Evolutionary conservation across 2,113 vertebrate genomes (phyloP).

Genomic region (Plestiodon gilberti): DNA sequence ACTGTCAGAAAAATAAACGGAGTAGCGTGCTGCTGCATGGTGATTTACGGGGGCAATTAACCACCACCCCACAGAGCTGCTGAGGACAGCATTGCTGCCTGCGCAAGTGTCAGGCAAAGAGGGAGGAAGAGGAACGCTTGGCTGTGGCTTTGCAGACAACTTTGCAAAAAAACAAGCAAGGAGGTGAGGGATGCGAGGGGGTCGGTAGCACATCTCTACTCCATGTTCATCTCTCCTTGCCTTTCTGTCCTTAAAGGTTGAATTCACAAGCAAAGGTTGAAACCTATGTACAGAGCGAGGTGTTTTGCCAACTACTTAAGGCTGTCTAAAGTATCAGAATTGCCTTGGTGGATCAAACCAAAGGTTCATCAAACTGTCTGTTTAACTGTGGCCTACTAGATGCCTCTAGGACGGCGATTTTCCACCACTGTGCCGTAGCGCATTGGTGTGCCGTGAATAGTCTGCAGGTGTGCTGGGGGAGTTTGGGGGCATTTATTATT

Average conservation of each 20-base stretch:
- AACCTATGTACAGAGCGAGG: not conserved
- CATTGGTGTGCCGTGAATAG: too few species aligned
- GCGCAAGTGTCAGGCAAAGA: conserved; percentile 75
- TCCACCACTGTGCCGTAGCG: too few species aligned
- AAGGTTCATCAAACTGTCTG: not conserved
- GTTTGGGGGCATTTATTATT: too few species aligned
- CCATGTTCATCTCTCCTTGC: not conserved
- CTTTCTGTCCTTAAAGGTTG: rapidly evolving
- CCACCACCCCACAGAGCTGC: conserved; percentile 92
- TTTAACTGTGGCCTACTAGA: not conserved
- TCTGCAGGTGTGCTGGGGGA: too few species aligned
- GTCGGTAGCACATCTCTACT: not conserved
- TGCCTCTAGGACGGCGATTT: too few species aligned
- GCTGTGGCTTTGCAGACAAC: conserved; percentile 72
- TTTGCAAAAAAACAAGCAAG: conserved; percentile 69
- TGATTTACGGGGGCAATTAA: conserved; percentile 99
- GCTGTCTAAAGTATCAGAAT: not conserved
- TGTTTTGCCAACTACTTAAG: not conserved
- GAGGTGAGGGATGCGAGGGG: conserved; percentile 33
- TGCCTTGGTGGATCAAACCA: not conserved
- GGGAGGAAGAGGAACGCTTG: conserved; percentile 61
- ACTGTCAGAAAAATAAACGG: conserved; percentile 99
- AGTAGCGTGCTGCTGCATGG: conserved; percentile 82
- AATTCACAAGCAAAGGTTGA: not conserved
- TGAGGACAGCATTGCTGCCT: conserved; percentile 76